These are phyloP conservation scores for Metallyticus violacea DNA, from an alignment of 2,888 invertebrate genomes.

Conservation along the genomic window DNA sequence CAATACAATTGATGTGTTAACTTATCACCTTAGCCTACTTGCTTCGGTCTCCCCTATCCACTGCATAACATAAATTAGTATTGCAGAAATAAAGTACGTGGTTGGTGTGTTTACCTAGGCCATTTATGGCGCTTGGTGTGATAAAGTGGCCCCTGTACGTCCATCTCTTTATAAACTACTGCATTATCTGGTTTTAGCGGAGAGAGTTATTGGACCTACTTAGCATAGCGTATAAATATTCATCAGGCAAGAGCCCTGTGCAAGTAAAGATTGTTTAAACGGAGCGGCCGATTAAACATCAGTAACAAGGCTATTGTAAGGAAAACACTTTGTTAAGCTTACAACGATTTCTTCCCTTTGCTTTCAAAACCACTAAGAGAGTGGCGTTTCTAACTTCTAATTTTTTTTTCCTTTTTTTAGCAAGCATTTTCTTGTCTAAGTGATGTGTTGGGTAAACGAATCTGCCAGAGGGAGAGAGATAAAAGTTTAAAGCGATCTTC, in stretches of 20 bases:
- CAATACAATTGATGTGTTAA: neutral
- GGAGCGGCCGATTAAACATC: neutral
- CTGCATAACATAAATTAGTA: neutral
- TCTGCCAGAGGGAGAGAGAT: neutral
- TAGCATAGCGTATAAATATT: neutral
- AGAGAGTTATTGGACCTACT: neutral
- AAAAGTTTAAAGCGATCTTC: neutral
- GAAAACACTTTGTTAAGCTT: neutral
- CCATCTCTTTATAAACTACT: neutral
- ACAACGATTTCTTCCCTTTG: neutral
- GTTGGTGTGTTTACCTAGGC: too few species aligned
- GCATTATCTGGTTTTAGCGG: neutral
- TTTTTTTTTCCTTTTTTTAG: neutral
- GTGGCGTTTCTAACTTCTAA: too few species aligned
- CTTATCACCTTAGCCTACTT: neutral
- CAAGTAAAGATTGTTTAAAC: neutral
- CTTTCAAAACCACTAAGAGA: neutral
- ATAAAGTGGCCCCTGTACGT: neutral
- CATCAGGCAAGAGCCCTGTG: neutral
- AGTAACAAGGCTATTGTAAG: neutral
- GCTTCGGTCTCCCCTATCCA: neutral
- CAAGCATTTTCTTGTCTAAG: neutral
- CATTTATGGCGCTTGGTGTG: neutral
- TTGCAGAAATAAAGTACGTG: neutral
- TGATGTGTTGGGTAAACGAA: neutral